phyloP scores from a whole-genome alignment of 2,888 invertebrate species.

The Fragum whitleyi region DNA sequence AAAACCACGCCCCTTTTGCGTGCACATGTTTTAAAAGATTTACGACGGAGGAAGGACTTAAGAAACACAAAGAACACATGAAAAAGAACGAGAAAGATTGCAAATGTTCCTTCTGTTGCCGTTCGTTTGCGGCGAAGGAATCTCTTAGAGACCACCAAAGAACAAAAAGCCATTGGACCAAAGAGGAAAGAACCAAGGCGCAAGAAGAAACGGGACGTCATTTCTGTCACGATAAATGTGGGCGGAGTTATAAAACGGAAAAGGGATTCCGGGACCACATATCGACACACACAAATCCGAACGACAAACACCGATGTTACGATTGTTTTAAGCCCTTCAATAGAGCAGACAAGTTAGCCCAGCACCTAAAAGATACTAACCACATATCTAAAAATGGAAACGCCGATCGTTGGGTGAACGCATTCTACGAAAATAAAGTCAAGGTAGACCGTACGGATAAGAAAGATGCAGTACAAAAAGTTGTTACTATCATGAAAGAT shows the following conservation, averaged over 20 bases:
- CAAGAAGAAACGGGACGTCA: conserved; percentile 10
- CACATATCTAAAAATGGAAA: conserved; percentile 19
- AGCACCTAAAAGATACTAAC: conserved; percentile 37
- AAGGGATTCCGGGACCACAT: conserved; percentile 24
- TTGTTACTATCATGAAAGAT: not conserved
- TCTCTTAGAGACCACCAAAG: conserved; percentile 35
- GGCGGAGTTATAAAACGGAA: conserved; percentile 28
- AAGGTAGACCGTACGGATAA: conserved; percentile 33
- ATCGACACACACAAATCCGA: not conserved
- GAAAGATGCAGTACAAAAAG: conserved; percentile 17
- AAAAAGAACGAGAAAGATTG: conserved; percentile 21
- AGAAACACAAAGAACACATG: conserved; percentile 30
- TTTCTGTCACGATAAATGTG: conserved; percentile 44
- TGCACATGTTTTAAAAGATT: conserved; percentile 45
- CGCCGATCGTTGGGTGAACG: conserved; percentile 23
- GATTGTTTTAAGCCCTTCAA: conserved; percentile 22
- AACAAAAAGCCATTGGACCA: conserved; percentile 34
- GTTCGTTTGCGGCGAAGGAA: conserved; percentile 25
- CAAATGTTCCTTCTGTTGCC: conserved; percentile 42
- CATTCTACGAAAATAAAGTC: conserved; percentile 34
- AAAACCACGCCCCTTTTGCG: conserved; percentile 44
- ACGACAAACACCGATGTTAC: conserved; percentile 29
- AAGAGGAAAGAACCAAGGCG: conserved; percentile 30
- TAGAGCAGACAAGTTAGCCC: not conserved
- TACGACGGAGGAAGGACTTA: conserved; percentile 19